Evolutionary conservation across 2,888 invertebrate genomes (phyloP).

Genomic region (Cephus pulcher): DNA sequence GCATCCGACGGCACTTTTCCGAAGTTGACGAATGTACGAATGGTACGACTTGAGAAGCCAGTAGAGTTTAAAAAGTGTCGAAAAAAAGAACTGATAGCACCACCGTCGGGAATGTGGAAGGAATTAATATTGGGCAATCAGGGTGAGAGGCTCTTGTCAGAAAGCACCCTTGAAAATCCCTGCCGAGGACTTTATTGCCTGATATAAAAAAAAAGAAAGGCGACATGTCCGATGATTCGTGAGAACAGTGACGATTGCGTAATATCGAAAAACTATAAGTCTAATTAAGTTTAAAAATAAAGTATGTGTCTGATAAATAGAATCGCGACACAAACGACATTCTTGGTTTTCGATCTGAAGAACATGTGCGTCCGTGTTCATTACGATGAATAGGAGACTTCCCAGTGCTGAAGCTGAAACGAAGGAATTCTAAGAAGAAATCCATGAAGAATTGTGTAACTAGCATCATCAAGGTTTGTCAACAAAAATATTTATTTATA

Average conservation of each 20-base stretch:
- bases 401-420: not conserved
- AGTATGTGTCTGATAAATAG: not conserved
- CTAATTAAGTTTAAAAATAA: not conserved
- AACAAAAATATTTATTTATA: not conserved
- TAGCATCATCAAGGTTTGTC: constrained; percentile 3
- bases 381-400: not conserved
- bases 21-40: not conserved
- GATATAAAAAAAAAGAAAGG: not conserved
- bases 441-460: not conserved
- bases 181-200: not conserved
- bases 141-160: not conserved
- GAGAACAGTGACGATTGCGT: not conserved
- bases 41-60: not conserved
- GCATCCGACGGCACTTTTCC: not conserved
- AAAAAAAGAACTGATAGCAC: not conserved
- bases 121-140: not conserved
- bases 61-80: not conserved
- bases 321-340: not conserved
- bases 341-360: not conserved
- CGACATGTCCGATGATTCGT: not conserved
- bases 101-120: not conserved
- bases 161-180: not conserved
- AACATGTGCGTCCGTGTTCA: not conserved
- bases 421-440: not conserved
- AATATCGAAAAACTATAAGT: not conserved